phyloP scores from a whole-genome alignment of 2,888 invertebrate species.

The Trichogramma dendrolimi region DNA sequence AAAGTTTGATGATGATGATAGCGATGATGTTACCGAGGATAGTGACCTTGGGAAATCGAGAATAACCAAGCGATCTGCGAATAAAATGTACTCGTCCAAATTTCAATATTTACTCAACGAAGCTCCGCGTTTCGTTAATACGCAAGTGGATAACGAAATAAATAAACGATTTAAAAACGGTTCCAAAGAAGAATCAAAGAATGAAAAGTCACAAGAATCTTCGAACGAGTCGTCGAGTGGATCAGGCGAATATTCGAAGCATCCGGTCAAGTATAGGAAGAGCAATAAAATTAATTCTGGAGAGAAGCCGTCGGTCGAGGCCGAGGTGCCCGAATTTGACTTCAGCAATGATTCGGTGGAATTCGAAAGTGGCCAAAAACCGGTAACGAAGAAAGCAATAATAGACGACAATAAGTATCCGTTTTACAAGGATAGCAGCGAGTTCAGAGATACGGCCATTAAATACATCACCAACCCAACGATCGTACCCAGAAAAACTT shows the following conservation, averaged over 20 bases:
- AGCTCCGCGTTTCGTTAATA: constrained; percentile 34
- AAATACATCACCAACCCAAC: constrained; percentile 64
- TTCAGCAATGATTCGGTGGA: constrained; percentile 34
- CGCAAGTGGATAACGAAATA: constrained; percentile 43
- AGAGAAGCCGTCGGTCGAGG: constrained; percentile 37
- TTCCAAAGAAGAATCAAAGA: constrained; percentile 26
- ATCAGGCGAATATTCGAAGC: constrained; percentile 21
- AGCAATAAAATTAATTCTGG: constrained; percentile 38
- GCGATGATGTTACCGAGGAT: constrained; percentile 15
- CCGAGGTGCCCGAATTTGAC: constrained; percentile 40
- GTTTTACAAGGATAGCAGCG: constrained; percentile 56
- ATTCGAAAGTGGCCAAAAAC: constrained; percentile 27
- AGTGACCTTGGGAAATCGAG: neutral
- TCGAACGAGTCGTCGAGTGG: constrained; percentile 36
- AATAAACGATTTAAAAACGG: constrained; percentile 33
- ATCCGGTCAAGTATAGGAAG: constrained; percentile 17
- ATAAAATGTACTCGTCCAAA: constrained; percentile 5
- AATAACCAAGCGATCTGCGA: neutral
- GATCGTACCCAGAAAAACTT: constrained; percentile 62
- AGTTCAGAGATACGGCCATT: constrained; percentile 61
- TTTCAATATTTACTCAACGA: constrained; percentile 35
- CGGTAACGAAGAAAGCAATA: constrained; percentile 18
- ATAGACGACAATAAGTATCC: constrained; percentile 60
- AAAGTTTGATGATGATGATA: constrained; percentile 15
- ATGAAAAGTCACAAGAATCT: constrained; percentile 33